A percentile compares a stretch with the other conserved stretches of the same genome.
phyloP scores from a whole-genome alignment of 2,888 invertebrate genomes.

The Azorinus chamasolen region DNA sequence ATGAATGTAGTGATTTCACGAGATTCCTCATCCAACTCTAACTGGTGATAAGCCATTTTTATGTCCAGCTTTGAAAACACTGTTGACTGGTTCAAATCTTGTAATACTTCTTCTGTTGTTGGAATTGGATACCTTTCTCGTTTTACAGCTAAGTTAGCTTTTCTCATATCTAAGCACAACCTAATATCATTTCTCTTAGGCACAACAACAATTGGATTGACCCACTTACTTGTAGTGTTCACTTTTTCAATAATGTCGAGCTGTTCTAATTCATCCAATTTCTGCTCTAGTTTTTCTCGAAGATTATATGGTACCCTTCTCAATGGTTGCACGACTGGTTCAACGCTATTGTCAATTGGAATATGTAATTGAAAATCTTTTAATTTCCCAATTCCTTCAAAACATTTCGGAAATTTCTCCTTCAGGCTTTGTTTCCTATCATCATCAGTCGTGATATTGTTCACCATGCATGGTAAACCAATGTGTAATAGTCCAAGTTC shows the following conservation, averaged over 20 bases:
- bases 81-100: slow-evolving; percentile 47
- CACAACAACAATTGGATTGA: slow-evolving; percentile 50
- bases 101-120: slow-evolving; percentile 45
- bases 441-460: slow-evolving; percentile 3
- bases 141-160: slow-evolving; percentile 48
- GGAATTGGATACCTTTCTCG: slow-evolving; percentile 49
- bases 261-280: slow-evolving; percentile 32
- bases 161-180: slow-evolving; percentile 59
- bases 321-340: slow-evolving; percentile 22
- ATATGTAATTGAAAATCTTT: slow-evolving; percentile 30
- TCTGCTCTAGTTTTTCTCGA: slow-evolving; percentile 35
- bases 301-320: slow-evolving; percentile 16
- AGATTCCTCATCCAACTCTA: slow-evolving; percentile 63
- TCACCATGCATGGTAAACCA: neutral
- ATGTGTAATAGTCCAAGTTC: no score
- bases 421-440: neutral
- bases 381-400: slow-evolving; percentile 41
- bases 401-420: slow-evolving; percentile 25
- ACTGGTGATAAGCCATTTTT: slow-evolving; percentile 68
- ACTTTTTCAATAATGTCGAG: slow-evolving; percentile 57
- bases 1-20: slow-evolving; percentile 71
- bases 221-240: slow-evolving; percentile 36
- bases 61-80: slow-evolving; percentile 72
- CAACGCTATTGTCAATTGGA: slow-evolving; percentile 13
- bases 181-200: slow-evolving; percentile 51